Base-by-base conservation (phyloP, 2,797 vertebrate species). In the Parauchenoglanis punctatus region DNA sequence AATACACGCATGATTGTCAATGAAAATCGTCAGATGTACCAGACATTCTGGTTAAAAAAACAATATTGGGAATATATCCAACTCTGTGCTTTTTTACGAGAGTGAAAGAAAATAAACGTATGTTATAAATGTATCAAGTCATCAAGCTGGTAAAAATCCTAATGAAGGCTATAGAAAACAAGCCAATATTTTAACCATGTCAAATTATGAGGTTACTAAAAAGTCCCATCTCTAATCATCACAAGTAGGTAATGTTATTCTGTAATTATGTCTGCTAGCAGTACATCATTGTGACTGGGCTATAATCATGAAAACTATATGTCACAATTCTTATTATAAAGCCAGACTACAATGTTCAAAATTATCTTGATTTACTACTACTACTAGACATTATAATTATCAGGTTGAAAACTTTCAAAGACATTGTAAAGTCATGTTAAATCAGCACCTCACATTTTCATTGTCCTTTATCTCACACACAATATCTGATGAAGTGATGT, bases 261-360 rank as follows among this genome's bases (percentile, higher is more conserved):
- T 44, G 44, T 61, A 61, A 81, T 81, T 58, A 81, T 81, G 35
- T 61, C 78, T 44, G 44, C 35, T 44, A 58, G 56, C 11, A 63
- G 23, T 81, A 59, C 61, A 35, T 63, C 58, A 61, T 44, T 63
- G 23, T 46, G 58, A 44, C 20, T 81, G 12, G 12, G n/a, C 23
- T 81, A 81, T 63, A 81, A 81, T 81, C 35, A 81, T 44, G 58
- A 63, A 25, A 28, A 78, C 76, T 56, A 56, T 56, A 56, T 44
- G 17, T 78, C 23, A 20, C 35, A n/a, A 25, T 44, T 61, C 23
- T 15, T 61, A 44, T 81, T 46, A 40, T 40, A 80, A 35, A 18
- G 28, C 35, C 54, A 20, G 76, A 18, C 35, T 44, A 35, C n/a
- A 61, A 61, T 59, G 54, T 80, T 81, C 11, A 7, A n/a, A 23